Evolutionary conservation across 2,888 invertebrate genomes (phyloP), one percentile per base, ranked within the genome.

Genomic region (Alcis repandata): DNA sequence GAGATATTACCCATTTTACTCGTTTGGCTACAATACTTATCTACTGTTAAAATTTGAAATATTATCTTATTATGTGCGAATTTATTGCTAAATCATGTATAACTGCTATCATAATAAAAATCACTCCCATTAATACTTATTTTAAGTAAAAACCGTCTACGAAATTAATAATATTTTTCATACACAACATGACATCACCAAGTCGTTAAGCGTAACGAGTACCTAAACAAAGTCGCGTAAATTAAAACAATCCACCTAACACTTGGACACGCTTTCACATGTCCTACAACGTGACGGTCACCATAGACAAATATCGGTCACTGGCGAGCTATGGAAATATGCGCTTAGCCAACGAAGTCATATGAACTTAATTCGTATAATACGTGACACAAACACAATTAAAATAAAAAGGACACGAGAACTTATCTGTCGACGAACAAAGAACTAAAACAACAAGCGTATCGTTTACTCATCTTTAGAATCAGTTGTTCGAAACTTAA

Each of bases 241-340:
- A 70, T 73, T 76, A 74, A 75, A 78, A 76, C 71, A 77, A 78
- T 75, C 68, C 36, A 53, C 57, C 56, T 67, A 68, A 72, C 68
- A 63, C 49, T 61, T 56, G 65, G 65, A 62, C 75, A 78, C 79
- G 87, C 89, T 90, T 89, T 90, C 88, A 88, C 88, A 86, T 85
- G 83, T 80, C 69, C 75, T 74, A 83, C 46, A 69, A 83, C 87
- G 82, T 88, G 88, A 88, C 87, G 82, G 82, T 83, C 27, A 27
- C 27, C 83, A 56, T 45, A 20, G 72, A 65, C 52, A 45, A 60
- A 27, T 27, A 27, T 27, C 87, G 82, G 82, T 83, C 83, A 56
- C 56, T 45, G 72, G 63, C 52, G 45, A 60, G 66, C 43, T 64
- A 71, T 62, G 67, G 64, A 33, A 74, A 67, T 69, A 74, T 33